A percentile compares a stretch with the other conserved stretches of the same genome.
These are phyloP conservation scores for Microcebus tavaratra DNA, from an alignment of 2,113 vertebrate genomes.

Conservation along the genomic window DNA sequence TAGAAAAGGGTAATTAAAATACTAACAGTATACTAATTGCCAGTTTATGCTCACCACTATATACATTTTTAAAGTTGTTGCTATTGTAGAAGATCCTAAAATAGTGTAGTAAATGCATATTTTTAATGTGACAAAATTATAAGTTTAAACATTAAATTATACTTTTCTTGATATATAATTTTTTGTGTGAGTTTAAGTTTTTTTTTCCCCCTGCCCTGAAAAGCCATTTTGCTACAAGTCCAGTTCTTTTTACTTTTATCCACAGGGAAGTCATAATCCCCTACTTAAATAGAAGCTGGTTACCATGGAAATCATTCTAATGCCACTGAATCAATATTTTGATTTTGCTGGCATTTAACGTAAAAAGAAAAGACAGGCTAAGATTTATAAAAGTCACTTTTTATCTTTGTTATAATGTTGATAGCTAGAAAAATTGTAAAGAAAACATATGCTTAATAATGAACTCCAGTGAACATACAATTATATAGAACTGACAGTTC, in stretches of 20 bases:
- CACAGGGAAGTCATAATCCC: constrained; percentile 59
- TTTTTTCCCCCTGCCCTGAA: constrained; percentile 14
- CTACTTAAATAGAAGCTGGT: constrained; percentile 67
- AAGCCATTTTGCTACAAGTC: constrained; percentile 48
- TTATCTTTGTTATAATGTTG: constrained; percentile 54
- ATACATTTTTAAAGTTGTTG: neutral
- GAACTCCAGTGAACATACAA: constrained; percentile 9
- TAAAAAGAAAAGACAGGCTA: constrained; percentile 63
- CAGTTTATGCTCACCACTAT: neutral
- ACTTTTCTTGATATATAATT: neutral
- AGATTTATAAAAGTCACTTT: constrained; percentile 66
- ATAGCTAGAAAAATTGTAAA: constrained; percentile 59
- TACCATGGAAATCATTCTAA: constrained; percentile 70
- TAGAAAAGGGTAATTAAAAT: constrained; percentile 9
- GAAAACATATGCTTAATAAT: constrained; percentile 51
- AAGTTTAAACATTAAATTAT: neutral
- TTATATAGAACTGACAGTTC: constrained; percentile 36
- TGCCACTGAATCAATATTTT: constrained; percentile 74
- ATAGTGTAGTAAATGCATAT: neutral
- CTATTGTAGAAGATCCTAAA: neutral
- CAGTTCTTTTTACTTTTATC: constrained; percentile 62
- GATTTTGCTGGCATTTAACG: constrained; percentile 64
- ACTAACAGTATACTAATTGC: neutral
- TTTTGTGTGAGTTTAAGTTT: constrained; percentile 3
- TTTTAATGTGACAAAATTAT: neutral